phyloP scores from a whole-genome alignment of 2,888 invertebrate species.

The Harpagoxenus sublaevis region DNA sequence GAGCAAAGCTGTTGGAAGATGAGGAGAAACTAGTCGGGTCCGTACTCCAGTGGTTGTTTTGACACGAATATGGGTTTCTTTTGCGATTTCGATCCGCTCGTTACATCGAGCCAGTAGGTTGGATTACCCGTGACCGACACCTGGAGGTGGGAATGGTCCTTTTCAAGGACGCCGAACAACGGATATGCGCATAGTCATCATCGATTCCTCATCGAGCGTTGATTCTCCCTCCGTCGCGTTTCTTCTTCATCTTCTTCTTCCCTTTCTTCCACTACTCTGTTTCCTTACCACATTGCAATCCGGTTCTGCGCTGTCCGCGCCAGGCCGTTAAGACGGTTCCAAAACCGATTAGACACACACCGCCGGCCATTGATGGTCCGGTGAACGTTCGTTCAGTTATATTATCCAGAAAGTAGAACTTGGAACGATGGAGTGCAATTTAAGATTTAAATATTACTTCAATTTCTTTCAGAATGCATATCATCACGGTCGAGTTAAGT shows the following conservation, averaged over 20 bases:
- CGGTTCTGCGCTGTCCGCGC: constrained; percentile 51
- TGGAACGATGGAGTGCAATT: constrained; percentile 13
- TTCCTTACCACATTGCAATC: constrained; percentile 52
- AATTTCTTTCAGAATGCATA: not conserved
- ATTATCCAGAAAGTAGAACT: constrained; percentile 46
- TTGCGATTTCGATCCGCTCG: constrained; percentile 84
- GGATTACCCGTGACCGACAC: constrained; percentile 84
- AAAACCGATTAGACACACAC: constrained; percentile 71
- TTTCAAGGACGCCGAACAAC: constrained; percentile 80
- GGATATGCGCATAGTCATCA: constrained; percentile 81
- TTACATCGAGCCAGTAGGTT: constrained; percentile 80
- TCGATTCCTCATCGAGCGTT: constrained; percentile 70
- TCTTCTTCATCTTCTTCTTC: constrained; percentile 61
- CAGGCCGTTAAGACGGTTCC: constrained; percentile 57
- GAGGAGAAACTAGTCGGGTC: constrained; percentile 43
- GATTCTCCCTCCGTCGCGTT: constrained; percentile 58
- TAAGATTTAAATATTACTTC: constrained; percentile 17
- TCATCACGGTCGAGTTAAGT: not conserved
- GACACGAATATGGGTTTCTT: constrained; percentile 83
- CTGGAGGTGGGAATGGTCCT: constrained; percentile 78
- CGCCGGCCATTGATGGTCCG: constrained; percentile 50
- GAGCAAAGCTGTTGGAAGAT: constrained; percentile 42
- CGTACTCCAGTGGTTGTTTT: constrained; percentile 77
- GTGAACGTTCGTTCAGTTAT: constrained; percentile 51
- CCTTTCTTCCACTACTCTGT: constrained; percentile 43